Percentiles rank a stretch among this genome's conserved stretches.
These are phyloP conservation scores for Stenchaetothrips biformis DNA, from an alignment of 2,888 invertebrate genomes.

Conservation along the genomic window DNA sequence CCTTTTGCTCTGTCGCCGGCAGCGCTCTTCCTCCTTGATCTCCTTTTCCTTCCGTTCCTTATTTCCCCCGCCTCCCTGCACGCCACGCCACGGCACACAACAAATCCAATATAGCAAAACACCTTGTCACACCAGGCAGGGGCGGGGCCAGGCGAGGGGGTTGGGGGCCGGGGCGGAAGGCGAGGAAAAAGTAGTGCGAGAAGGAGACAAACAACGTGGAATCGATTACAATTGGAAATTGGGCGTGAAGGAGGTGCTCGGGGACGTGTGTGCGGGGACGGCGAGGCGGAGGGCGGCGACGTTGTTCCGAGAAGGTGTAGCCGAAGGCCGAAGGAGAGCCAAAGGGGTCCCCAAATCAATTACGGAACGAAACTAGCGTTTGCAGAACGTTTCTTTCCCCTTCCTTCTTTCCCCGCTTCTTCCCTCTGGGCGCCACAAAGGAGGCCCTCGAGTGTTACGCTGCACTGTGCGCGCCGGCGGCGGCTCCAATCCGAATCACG, in stretches of 20 bases:
- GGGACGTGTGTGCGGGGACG: not conserved
- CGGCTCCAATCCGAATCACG: no score
- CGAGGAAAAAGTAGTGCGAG: not conserved
- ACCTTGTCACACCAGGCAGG: constrained; percentile 8
- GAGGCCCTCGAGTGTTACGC: no score
- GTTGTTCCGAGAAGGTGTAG: not conserved
- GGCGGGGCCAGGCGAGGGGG: not conserved
- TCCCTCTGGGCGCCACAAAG: not conserved
- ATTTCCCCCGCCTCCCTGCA: not conserved
- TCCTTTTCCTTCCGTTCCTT: not conserved
- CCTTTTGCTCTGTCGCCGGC: no score
- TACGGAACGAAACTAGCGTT: not conserved
- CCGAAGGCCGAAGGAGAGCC: not conserved
- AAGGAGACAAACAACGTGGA: not conserved
- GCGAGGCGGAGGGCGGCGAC: not conserved
- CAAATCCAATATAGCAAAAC: constrained; percentile 21
- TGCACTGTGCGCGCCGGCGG: no score
- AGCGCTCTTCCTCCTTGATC: not conserved
- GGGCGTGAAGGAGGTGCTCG: constrained; percentile 20
- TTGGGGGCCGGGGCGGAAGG: not conserved
- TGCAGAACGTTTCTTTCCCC: not conserved
- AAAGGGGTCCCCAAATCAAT: not conserved
- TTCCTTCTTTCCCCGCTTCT: not conserved
- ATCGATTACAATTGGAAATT: constrained; percentile 24
- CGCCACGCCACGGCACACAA: not conserved